Conservation (phyloP, 2,797 vertebrate species). For the Dromococcyx pavoninus region DNA sequence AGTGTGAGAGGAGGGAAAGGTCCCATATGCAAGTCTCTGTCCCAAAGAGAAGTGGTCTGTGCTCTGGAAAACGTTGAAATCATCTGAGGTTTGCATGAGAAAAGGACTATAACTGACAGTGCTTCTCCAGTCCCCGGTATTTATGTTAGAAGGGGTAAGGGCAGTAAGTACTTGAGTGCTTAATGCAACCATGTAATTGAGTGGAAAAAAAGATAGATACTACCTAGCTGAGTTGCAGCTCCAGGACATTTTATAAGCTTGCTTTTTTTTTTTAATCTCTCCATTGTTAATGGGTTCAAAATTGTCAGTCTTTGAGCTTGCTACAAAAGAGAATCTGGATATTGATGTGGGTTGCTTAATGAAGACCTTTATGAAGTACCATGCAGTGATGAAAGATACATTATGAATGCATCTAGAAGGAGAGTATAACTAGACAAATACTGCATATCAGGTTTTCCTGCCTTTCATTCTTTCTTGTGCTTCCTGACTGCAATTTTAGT, state of each 20-base stretch:
- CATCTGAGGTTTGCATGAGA: background rate
- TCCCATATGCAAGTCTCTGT: background rate
- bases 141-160: background rate
- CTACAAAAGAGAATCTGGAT: background rate
- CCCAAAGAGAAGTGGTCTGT: background rate
- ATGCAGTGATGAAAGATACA: background rate
- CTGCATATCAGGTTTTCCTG: background rate
- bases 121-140: background rate
- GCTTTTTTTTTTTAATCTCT: background rate
- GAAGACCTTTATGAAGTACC: background rate
- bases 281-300: background rate
- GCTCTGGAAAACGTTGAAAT: background rate
- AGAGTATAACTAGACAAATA: background rate
- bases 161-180: background rate
- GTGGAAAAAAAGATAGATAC: background rate
- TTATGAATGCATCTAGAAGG: background rate
- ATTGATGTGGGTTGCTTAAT: background rate
- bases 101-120: background rate
- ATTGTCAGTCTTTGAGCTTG: background rate
- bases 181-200: background rate
- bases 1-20: background rate
- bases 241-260: background rate
- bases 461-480: background rate
- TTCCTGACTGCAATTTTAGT: background rate
- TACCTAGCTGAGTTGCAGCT: background rate